Base-by-base conservation (phyloP, 64 coral and sea anemone genomes). In the Actinia equina region DNA sequence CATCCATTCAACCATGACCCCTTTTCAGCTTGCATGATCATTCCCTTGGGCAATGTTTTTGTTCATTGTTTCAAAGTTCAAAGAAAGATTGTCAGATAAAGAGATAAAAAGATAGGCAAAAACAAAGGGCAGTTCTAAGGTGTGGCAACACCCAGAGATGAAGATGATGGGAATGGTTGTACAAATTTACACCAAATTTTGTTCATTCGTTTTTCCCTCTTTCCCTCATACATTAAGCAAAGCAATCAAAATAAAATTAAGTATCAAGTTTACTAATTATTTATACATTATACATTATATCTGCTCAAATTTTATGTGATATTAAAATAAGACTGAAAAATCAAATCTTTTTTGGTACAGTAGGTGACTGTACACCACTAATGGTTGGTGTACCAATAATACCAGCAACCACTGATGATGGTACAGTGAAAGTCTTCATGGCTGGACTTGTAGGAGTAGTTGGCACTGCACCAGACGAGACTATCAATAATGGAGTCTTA, bases 401-500 rank as follows among this genome's bases (percentile, higher is more conserved):
- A 26, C 69, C 26, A 30, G 26, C 26, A 41, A 74, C 69, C 13
- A 74, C 25, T 27, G 69, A 74, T 74, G 69, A 74, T 74, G 69
- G 69, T 8, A 74, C 14, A 41, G 69, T 30, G 14, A 74, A 74
- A 0, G 69, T 74, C 26, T 41, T 74, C n/a, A 81, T 37, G 2
- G 78, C 83, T 52, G 83, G 83, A 85, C 83, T 58, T 17, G 83
- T 85, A 43, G 83, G 83, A 18, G 83, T 85, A 20, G 83, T 60
- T 5, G 83, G 83, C 45, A 63, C 17, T 42, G 17, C 27, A 5
- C 22, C 52, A 23, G 52, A 60, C 17, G 83, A 52, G 6, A 85
- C 83, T 58, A 85, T 85, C 55, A 42, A 63, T 30, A 86, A 54
- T 59, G 93, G 88, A 62, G 85, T 94, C 15, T 26, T 30, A 17